Evolutionary conservation across 2,797 vertebrate genomes (phyloP).

Genomic region (Labroides dimidiatus): DNA sequence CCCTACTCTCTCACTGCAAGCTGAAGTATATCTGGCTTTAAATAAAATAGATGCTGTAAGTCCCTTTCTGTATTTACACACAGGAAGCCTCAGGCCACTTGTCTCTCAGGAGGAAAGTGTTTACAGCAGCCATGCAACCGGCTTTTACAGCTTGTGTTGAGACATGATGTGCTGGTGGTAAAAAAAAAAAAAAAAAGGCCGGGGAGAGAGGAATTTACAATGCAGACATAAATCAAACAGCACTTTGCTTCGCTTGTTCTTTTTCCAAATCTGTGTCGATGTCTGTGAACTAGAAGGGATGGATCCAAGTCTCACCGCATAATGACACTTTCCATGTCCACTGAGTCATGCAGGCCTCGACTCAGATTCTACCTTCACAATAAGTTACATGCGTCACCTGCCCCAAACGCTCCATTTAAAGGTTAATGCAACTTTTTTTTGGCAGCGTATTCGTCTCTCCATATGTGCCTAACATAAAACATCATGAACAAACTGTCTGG

Average conservation of each 20-base stretch:
- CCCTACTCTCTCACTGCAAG: conserved; percentile 33
- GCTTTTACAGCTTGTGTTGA: conserved; percentile 42
- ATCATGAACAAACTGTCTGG: conserved; percentile 1
- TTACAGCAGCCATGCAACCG: conserved; percentile 60
- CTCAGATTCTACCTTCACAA: conserved; percentile 43
- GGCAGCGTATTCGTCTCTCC: not conserved
- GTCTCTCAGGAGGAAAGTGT: conserved; percentile 52
- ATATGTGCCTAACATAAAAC: conserved; percentile 4
- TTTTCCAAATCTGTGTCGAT: conserved; percentile 21
- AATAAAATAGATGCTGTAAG: conserved; percentile 33
- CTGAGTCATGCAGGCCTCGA: conserved; percentile 44
- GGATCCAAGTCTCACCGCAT: conserved; percentile 38
- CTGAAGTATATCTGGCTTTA: conserved; percentile 26
- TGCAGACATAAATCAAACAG: conserved; percentile 34
- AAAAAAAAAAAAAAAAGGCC: conserved; percentile 45
- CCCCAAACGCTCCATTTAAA: conserved; percentile 8
- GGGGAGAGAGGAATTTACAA: conserved; percentile 61
- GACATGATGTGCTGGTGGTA: conserved; percentile 21
- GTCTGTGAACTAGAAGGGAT: conserved; percentile 18
- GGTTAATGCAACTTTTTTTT: not conserved
- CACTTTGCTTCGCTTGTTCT: conserved; percentile 17
- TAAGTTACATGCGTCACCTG: conserved; percentile 16
- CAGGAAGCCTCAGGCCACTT: conserved; percentile 60
- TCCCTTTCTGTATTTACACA: conserved; percentile 41
- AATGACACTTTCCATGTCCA: conserved; percentile 50